Evolutionary conservation across 2,113 vertebrate genomes (phyloP), one percentile per base, ranked within the genome.

Genomic region (Tetrax tetrax): DNA sequence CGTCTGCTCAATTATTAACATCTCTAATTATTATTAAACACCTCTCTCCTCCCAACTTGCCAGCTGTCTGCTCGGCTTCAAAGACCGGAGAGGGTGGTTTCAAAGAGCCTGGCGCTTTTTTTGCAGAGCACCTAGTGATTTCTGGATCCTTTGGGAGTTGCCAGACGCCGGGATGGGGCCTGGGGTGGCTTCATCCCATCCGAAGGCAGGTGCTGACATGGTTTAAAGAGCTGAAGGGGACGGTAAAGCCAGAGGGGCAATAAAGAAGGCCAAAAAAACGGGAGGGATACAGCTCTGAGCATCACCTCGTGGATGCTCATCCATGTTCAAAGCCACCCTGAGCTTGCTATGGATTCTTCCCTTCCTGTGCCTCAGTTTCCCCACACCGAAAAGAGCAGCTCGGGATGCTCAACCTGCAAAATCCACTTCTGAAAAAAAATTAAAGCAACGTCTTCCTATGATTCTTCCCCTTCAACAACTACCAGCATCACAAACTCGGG

Each of bases 1-100:
- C 91, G 61, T 88, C 83, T 91, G 64, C 37, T 95, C 87, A 60
- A 71, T 95, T 95, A 84, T 75, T 95, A 95, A 91, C 81, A 31
- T 70, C 93, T 84, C 87, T 95, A 96, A 93, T 93, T 91, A 87
- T 87, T 68, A 78, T 63, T 89, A 91, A 92, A 85, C 38, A 29
- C 14, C 4, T 65, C 80, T 90, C 70, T 90, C 77, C 72, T 89
- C 93, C 83, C 80, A 78, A 4, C 56, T 51, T 41, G 37, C 80
- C 89, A 66, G 59, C 51, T 81, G 59, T 24, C 79, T 83, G 68
- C 63, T 83, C 2, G 0, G 31, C 71, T 91, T 43, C 6, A 1
- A 25, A 57, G 64, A 64, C 0, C 9, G 65, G 50, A 91, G 33
- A 76, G 38, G 66, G 38, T n/a, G 43, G 33, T 79, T 83, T 77